Base-by-base conservation (phyloP, 2,113 vertebrate species). In the Solea senegalensis region DNA sequence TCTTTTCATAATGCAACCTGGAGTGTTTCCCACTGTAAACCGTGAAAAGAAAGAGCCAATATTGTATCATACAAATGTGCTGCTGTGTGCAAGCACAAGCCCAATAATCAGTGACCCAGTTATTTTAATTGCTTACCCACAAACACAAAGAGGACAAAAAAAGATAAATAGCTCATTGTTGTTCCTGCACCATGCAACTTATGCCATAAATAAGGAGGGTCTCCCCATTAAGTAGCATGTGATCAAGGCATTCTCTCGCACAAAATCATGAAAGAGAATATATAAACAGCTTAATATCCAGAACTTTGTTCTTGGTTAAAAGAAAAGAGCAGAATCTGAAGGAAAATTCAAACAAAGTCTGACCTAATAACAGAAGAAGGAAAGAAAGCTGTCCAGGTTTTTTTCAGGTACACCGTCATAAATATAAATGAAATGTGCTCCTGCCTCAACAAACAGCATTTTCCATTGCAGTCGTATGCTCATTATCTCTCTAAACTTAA, bases 71-170 rank as follows among this genome's bases (percentile, higher is more conserved):
- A 80, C 67, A 72, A 74, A 70, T 40, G 52, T 83, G 72, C 70
- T 68, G 77, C 68, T 77, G 76, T 58, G 79, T 76, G 85, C 67
- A 77, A 87, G 84, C 83, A 79, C 65, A 80, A 84, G 80, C 90
- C 91, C 87, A 89, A 89, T 89, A 87, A 90, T 78, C 84, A 81
- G 84, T 89, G 93, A 93, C 93, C 92, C 87, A 94, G 84, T 92
- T 93, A 82, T 91, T 93, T 93, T 92, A 94, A 93, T 93, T 93
- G 91, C 91, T 90, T 88, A 94, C 81, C 85, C 87, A 82, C 80
- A 91, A 92, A 93, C 89, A 89, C 86, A 90, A 88, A 89, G 66
- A 61, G 39, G 39, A 59, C 75, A 72, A 66, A 87, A 80, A 74
- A 80, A 80, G 67, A 89, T 86, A 90, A 90, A 91, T 83, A 86